phyloP scores from a whole-genome alignment of 1,140 invertebrate genomes.

The Melanaphis sacchari region DNA sequence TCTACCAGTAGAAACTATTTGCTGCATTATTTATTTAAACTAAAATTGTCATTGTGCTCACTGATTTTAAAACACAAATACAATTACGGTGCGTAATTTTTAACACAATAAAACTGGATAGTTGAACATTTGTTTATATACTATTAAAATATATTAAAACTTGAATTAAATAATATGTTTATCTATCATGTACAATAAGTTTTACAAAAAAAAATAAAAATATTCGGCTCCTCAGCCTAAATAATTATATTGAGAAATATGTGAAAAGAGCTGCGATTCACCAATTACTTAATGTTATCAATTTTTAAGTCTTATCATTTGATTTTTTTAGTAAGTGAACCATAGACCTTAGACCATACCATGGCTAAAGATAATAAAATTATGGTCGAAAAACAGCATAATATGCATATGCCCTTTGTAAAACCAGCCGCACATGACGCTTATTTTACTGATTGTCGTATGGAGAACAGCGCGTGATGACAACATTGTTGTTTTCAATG shows the following conservation, averaged over 20 bases:
- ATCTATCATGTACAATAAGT: background rate
- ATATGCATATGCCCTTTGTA: no score
- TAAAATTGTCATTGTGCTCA: slow-evolving; percentile 29
- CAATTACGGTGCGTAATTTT: background rate
- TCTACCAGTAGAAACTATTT: slow-evolving; percentile 79
- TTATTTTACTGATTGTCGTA: no score
- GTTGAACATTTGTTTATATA: background rate
- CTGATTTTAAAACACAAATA: background rate
- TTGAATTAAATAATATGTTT: background rate
- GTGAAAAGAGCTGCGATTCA: background rate
- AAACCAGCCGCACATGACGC: no score
- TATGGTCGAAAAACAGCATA: no score
- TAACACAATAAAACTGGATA: background rate
- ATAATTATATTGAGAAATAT: background rate
- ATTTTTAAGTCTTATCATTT: background rate
- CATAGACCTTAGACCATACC: no score
- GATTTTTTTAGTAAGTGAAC: background rate
- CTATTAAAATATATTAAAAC: background rate
- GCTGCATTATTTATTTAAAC: slow-evolving; percentile 70
- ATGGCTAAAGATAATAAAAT: no score
- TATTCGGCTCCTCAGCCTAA: background rate
- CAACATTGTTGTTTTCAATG: no score
- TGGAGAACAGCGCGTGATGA: no score
- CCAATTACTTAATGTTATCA: background rate
- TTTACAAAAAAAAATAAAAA: background rate